Conservation (phyloP, 1,140 invertebrate genomes). For the Drosophila ercepeae region DNA sequence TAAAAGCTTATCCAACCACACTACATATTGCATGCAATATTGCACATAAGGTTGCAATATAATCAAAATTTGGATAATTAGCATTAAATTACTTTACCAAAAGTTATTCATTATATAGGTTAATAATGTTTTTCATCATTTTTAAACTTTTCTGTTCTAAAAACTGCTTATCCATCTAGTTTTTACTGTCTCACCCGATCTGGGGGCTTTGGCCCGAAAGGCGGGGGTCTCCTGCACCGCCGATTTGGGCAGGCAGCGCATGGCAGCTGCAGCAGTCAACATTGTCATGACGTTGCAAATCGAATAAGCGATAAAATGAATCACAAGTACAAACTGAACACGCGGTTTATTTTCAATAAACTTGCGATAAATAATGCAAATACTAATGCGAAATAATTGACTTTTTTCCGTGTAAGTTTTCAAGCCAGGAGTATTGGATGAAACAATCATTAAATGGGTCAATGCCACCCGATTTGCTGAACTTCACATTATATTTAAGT, state of each 20-base stretch:
- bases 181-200: conserved; percentile 43
- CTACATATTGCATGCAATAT: background rate
- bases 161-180: background rate
- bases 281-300: conserved; percentile 29
- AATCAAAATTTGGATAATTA: background rate
- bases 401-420: conserved; percentile 7
- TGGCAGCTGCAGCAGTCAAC: conserved; percentile 42
- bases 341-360: conserved; percentile 7
- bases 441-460: conserved; percentile 51
- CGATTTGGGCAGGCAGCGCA: conserved; percentile 33
- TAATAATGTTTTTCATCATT: background rate
- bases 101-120: background rate
- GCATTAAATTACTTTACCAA: background rate
- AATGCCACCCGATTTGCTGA: conserved; percentile 63
- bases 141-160: background rate
- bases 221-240: conserved; percentile 7
- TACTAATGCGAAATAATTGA: conserved; percentile 38
- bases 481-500: conserved; percentile 42
- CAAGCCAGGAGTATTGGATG: conserved; percentile 11
- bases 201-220: background rate
- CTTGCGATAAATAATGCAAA: conserved; percentile 22
- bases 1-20: background rate
- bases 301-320: conserved; percentile 3
- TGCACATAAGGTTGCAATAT: background rate
- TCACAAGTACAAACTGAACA: background rate